These are phyloP conservation scores for Gadus chalcogrammus DNA, from an alignment of 2,113 vertebrate genomes.

Conservation along the genomic window DNA sequence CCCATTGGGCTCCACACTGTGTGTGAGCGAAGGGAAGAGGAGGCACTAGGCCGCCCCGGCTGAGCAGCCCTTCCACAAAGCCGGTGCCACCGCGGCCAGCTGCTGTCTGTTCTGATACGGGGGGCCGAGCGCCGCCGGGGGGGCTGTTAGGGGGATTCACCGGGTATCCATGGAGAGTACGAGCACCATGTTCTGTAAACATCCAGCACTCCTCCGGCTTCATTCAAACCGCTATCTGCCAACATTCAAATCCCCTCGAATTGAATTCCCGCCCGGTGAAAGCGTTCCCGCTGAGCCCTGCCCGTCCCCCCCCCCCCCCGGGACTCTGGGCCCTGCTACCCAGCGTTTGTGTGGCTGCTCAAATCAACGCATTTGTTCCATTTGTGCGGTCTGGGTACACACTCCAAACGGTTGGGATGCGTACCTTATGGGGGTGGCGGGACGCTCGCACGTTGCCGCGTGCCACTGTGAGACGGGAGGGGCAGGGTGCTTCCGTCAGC, in stretches of 20 bases:
- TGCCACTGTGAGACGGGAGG: background rate
- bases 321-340: background rate
- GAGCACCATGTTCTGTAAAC: background rate
- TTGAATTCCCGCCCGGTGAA: background rate
- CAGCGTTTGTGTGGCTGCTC: background rate
- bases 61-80: background rate
- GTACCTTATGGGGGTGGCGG: background rate
- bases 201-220: too few species aligned
- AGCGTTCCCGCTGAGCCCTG: background rate
- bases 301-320: background rate
- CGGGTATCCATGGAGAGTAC: conserved; percentile 11
- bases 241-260: background rate
- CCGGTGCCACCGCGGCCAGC: background rate
- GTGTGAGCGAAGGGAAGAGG: background rate
- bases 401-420: background rate
- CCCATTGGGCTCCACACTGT: background rate
- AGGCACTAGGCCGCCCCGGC: background rate
- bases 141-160: too few species aligned
- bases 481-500: background rate
- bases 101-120: background rate
- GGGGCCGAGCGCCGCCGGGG: background rate
- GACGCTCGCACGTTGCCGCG: background rate
- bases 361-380: background rate
- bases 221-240: background rate
- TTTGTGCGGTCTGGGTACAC: background rate